phyloP scores from a whole-genome alignment of 2,888 invertebrate genomes.

The Heliconius ismenius region DNA sequence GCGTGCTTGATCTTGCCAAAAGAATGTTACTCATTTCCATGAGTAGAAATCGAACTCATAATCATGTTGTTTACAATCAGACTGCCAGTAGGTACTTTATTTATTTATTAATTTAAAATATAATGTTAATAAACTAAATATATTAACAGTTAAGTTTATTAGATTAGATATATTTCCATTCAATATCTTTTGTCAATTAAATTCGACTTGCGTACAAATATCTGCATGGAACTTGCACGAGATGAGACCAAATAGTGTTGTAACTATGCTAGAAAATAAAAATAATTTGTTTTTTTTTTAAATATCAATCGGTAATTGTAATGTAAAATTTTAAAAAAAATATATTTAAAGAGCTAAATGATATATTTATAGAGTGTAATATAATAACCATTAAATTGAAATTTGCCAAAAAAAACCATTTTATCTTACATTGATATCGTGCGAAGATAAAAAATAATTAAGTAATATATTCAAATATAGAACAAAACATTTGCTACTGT shows the following conservation, averaged over 20 bases:
- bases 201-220: conserved; percentile 23
- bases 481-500: background rate
- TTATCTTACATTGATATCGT: conserved; percentile 2
- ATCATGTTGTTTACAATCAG: background rate
- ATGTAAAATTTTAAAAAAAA: too few relatives aligned
- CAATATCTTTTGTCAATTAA: conserved; percentile 17
- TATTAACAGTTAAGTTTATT: background rate
- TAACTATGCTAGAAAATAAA: background rate
- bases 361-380: background rate
- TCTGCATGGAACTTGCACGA: conserved; percentile 18
- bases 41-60: background rate
- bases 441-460: background rate
- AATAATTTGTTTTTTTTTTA: background rate
- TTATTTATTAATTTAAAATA: background rate
- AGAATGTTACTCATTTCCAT: background rate
- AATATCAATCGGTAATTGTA: background rate
- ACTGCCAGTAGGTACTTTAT: background rate
- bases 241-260: conserved; percentile 21
- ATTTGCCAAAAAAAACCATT: background rate
- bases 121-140: background rate
- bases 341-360: background rate
- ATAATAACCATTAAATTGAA: background rate
- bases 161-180: background rate
- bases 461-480: background rate
- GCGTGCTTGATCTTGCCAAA: too few relatives aligned